Evolutionary conservation across 2,113 vertebrate species (phyloP), one percentile per base, ranked within the genome.

Genomic region (Falco punctatus): DNA sequence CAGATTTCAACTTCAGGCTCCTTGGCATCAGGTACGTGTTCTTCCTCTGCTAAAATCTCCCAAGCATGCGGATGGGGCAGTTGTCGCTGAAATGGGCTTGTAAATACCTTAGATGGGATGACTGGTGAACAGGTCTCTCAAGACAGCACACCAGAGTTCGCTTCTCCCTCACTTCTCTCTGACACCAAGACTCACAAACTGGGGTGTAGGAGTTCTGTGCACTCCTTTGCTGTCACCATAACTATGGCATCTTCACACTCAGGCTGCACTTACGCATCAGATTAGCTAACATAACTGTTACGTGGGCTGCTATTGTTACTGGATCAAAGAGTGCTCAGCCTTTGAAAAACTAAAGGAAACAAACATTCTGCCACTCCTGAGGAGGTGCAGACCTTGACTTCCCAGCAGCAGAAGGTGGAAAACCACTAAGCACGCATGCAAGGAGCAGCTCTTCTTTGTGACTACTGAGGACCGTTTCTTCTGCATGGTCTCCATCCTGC

Each of bases 261-360:
- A 30, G 78, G 70, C 44, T 74, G 57, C 52, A 26, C 20, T 85
- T 48, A 61, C 73, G 65, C 87, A 90, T 58, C 81, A 78, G 44
- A 78, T 74, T 40, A 78, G 24, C 52, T 64, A 92, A 78, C 3
- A 0, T 21, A 85, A 71, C 92, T 58, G 40, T 61, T 87, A 66
- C 3, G 26, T 61, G 67, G 61, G 67, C 62, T 79, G 71, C 49
- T 73, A 12, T 22, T 35, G 48, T 46, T 67, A 42, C 51, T 65
- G 78, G 78, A 91, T 91, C 78, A 90, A 94, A 94, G 87, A 81
- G 15, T 13, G 8, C 65, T 71, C n/a, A 35, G 57, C 48, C 86
- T 96, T 90, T 70, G 73, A 92, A 84, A 91, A 95, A 64, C 38
- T 69, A 85, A 89, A 87, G 40, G 61, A 83, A 96, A 87, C 66